Conservation (phyloP, 2,888 invertebrate genomes). For the Aproaerema taeniolella region DNA sequence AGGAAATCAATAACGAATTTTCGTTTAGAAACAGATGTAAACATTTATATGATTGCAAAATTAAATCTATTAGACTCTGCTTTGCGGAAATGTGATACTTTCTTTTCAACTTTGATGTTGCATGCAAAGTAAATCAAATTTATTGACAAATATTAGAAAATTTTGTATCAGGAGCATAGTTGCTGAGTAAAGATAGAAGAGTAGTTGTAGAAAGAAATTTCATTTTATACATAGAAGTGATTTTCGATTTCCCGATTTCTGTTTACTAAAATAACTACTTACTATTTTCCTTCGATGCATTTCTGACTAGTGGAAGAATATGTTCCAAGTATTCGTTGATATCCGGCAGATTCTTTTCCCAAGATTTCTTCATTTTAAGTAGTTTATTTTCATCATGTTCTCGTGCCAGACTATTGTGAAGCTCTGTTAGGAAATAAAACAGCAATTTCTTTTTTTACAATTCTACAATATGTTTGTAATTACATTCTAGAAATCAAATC, state of each 20-base stretch:
- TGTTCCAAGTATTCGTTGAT: conserved; percentile 54
- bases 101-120: no score
- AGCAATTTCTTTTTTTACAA: not conserved
- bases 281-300: conserved; percentile 65
- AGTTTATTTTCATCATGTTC: conserved; percentile 53
- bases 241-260: not conserved
- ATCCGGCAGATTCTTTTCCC: conserved; percentile 62
- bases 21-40: no score
- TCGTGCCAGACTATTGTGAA: conserved; percentile 53
- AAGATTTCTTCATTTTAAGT: conserved; percentile 57
- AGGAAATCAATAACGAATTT: no score
- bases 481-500: not conserved
- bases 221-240: no score
- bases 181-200: no score
- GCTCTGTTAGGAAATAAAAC: conserved; percentile 35
- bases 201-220: no score
- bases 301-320: conserved; percentile 59
- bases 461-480: not conserved
- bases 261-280: conserved; percentile 27
- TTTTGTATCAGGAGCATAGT: no score
- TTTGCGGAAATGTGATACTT: no score
- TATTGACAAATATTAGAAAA: no score
- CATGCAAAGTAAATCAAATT: no score
- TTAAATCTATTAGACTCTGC: no score
- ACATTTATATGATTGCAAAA: no score